Evolutionary conservation across 2,888 invertebrate genomes (phyloP).

Genomic region (Holacanthella duospinosa): DNA sequence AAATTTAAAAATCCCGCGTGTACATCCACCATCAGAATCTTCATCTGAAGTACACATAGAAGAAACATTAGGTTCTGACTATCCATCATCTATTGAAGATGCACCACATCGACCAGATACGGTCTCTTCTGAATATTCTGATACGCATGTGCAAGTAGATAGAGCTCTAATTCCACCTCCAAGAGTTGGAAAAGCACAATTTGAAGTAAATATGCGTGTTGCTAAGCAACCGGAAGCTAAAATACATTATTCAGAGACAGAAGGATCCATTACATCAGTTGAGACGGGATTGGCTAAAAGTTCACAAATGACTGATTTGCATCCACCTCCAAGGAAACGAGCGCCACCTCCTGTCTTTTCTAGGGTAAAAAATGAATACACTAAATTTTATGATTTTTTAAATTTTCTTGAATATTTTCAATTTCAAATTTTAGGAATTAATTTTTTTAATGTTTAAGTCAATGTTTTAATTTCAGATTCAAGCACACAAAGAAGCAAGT

Average conservation of each 20-base stretch:
- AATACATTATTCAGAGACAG: slow-evolving; percentile 51
- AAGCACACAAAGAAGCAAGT: slow-evolving; percentile 19
- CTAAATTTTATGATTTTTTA: no score
- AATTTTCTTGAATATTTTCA: no score
- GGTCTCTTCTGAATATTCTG: slow-evolving; percentile 43
- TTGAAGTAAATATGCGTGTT: slow-evolving; percentile 74
- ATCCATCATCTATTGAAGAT: slow-evolving; percentile 53
- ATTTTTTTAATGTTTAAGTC: no score
- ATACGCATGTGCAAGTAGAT: slow-evolving; percentile 48
- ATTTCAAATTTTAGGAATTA: no score
- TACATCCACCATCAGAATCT: slow-evolving; percentile 62
- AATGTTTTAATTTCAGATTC: no score
- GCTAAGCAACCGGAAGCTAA: slow-evolving; percentile 54
- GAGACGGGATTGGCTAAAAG: slow-evolving; percentile 38
- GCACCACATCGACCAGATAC: slow-evolving; percentile 40
- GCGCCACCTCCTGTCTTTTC: slow-evolving; percentile 58
- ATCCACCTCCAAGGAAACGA: slow-evolving; percentile 49
- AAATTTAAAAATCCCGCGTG: slow-evolving; percentile 72
- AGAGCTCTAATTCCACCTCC: slow-evolving; percentile 43
- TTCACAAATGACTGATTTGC: slow-evolving; percentile 61
- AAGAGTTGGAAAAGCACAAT: slow-evolving; percentile 48
- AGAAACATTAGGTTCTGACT: slow-evolving; percentile 81
- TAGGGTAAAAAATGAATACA: no score
- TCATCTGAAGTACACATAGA: slow-evolving; percentile 43
- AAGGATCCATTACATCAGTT: slow-evolving; percentile 51